Base-by-base conservation (phyloP, 2,113 vertebrate genomes). In the Clupea harengus region DNA sequence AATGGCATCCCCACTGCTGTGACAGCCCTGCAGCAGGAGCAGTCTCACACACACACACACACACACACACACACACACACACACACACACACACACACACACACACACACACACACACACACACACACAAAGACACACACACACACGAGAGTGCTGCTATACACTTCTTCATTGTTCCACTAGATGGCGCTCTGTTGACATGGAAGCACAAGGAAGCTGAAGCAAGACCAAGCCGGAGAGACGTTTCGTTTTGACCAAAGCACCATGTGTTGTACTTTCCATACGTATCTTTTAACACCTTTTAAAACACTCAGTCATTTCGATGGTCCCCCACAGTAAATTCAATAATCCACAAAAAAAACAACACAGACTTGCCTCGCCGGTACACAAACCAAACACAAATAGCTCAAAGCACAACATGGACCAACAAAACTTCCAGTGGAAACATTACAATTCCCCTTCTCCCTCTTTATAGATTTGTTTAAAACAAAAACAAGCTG, bases 71-170 rank as follows among this genome's bases (percentile, higher is more conserved):
- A n/a, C 82, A 83, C 50, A 45, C 32, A 83, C 82, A 32, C 57
- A 22, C 39, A 39, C 39, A 39, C 39, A 39, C 39, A 39, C 39
- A 39, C 39, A 39, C 39, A 39, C 50, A 52, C 8, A 64, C 72
- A 47, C 17, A 17, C 52, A 57, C 17, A 67, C 72, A 49, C 67
- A 44, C 45, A 57, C 46, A 88, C 64, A 87, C 22, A 85, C 20
- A 81, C n/a, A 32, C n/a, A 60, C 46, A 88, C 64, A 87, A 18
- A 85, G 15, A 81, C n/a, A 32, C n/a, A 60, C 45, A n/a, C 82
- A 83, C 50, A 45, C 32, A 83, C 52, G 2, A 64, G 60, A 64
- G 60, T 1, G 64, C 25, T 72, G n/a, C 64, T 8, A 72, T 28
- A 67, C 60, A 72, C 64, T 32, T 72, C 1, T 10, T 78, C 28